phyloP scores from a whole-genome alignment of 2,113 vertebrate species.

The Muscicapa adusta region DNA sequence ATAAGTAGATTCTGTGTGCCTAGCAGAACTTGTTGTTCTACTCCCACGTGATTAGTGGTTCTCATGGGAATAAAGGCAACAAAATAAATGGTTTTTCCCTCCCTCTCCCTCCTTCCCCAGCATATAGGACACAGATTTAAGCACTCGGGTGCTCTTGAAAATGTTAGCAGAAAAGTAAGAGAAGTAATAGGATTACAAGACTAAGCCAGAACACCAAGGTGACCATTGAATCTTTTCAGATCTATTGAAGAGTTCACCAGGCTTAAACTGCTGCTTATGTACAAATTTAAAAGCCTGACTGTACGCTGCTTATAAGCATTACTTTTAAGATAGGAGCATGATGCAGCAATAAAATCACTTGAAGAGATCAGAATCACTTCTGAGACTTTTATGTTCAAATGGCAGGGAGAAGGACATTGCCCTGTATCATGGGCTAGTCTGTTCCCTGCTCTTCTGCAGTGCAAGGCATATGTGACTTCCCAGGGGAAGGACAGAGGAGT shows the following conservation, averaged over 20 bases:
- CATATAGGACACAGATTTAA: neutral
- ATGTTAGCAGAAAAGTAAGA: neutral
- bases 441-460: neutral
- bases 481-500: neutral
- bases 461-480: neutral
- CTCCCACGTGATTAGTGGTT: constrained; percentile 38
- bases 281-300: neutral
- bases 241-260: neutral
- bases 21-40: constrained; percentile 63
- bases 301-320: neutral
- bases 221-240: neutral
- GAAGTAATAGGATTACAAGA: neutral
- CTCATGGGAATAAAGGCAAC: constrained; percentile 44
- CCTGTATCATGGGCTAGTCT: neutral
- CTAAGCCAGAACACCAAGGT: neutral
- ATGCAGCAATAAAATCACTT: neutral
- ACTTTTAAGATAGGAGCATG: neutral
- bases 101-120: neutral
- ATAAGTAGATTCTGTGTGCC: constrained; percentile 44
- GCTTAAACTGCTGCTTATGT: neutral
- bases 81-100: constrained; percentile 14
- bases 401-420: neutral
- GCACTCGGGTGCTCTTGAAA: neutral
- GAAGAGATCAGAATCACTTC: too few species aligned
- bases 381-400: neutral